Base-by-base conservation (phyloP, 2,113 vertebrate species). In the Phyllostomus hastatus region DNA sequence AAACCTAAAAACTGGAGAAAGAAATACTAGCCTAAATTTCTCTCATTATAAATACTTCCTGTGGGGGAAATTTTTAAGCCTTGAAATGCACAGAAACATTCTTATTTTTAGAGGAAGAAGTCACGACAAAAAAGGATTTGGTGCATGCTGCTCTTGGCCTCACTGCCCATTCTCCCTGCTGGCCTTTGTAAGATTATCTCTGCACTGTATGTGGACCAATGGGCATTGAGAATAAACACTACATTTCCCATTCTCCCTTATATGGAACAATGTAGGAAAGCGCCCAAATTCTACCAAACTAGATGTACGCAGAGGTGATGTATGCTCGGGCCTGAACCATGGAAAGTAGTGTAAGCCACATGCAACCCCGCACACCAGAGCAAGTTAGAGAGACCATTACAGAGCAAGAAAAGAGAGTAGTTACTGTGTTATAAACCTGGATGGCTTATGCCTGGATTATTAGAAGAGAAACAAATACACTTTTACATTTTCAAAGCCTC, bases 61-160 rank as follows among this genome's bases (percentile, higher is more conserved):
- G 1, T 35, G 8, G 6, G 4, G 14, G 7, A 90, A 35, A 69
- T 46, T 35, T 86, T 86, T 26, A 75, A 90, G 48, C 28, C 28
- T 75, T 67, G 28, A 73, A 67, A 28, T 57, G 24, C 33, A 75
- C 92, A 80, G 59, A 87, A 69, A 70, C 10, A 75, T 35, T n/a
- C 17, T 89, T 46, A 80, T 16, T 75, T 73, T 73, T 73, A 81
- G 69, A 70, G 41, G n/a, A 59, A 92, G 79, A 72, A 64, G 31
- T 35, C 57, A 52, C 33, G 5, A 54, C 20, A 70, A 78, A 88
- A 76, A 50, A 33, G 26, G 20, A 57, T 1, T 1, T 19, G 26
- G 52, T 12, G 7, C 14, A 20, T 22, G 41, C 81, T 20, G 38
- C 4, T 85, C 72, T 17, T 38, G 31, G 20, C 20, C 11, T 78